Conservation (phyloP, 2,113 vertebrate species). For the Centropristis striata region DNA sequence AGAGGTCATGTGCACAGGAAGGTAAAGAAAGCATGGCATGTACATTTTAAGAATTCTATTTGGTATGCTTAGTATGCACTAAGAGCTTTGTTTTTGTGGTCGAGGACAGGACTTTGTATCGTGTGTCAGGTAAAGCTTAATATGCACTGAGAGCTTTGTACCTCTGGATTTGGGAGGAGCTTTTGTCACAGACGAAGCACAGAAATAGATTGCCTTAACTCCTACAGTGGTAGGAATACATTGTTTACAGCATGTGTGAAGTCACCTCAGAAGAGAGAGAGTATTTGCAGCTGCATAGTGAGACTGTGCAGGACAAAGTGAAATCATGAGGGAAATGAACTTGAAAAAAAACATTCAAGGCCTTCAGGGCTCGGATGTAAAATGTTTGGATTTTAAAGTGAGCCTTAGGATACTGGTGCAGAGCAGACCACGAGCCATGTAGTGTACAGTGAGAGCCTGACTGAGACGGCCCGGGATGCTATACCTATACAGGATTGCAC, state of each 20-base stretch:
- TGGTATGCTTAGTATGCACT: conserved; percentile 52
- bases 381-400: conserved; percentile 69
- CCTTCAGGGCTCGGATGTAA: conserved; percentile 47
- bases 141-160: conserved; percentile 79
- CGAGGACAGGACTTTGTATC: conserved; percentile 42
- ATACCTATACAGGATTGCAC: conserved; percentile 79
- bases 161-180: conserved; percentile 69
- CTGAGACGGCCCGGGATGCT: conserved; percentile 70
- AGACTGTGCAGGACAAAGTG: conserved; percentile 41
- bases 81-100: conserved; percentile 58
- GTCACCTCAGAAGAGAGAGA: conserved; percentile 53
- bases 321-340: conserved; percentile 54
- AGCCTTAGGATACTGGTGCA: conserved; percentile 84
- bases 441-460: conserved; percentile 69
- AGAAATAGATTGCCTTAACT: conserved; percentile 82
- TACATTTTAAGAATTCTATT: conserved; percentile 56
- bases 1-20: conserved; percentile 54
- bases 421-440: conserved; percentile 82
- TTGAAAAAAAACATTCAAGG: conserved; percentile 58
- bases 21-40: conserved; percentile 49
- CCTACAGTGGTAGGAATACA: conserved; percentile 67
- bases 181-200: conserved; percentile 74
- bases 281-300: conserved; percentile 52
- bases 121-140: conserved; percentile 69
- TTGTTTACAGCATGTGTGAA: conserved; percentile 78